Percentiles rank a stretch among this genome's conserved stretches.
phyloP scores from a whole-genome alignment of 1,140 invertebrate genomes.

The Coelopa frigida region DNA sequence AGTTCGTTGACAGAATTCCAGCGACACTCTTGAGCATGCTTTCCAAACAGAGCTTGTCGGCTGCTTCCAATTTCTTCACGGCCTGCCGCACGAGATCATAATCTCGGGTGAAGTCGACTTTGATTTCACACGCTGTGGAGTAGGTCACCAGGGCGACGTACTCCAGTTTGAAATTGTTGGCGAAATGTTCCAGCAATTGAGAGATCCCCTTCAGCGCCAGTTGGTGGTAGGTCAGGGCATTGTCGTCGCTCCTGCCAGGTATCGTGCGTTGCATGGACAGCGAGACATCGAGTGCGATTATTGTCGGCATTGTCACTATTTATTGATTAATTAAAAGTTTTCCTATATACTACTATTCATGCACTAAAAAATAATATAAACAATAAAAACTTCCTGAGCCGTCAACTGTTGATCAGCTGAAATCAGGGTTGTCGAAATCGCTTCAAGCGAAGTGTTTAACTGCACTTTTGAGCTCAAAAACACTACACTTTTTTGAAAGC shows the following conservation, averaged over 20 bases:
- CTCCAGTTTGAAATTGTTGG: slow-evolving; percentile 76
- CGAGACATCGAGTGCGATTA: slow-evolving; percentile 47
- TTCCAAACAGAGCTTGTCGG: slow-evolving; percentile 29
- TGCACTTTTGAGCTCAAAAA: too few species aligned
- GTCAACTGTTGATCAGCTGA: too few species aligned
- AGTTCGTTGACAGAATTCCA: slow-evolving; percentile 27
- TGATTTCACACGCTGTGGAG: slow-evolving; percentile 65
- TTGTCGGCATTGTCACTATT: not conserved
- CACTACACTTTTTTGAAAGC: too few species aligned
- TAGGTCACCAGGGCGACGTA: slow-evolving; percentile 84
- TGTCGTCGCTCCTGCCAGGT: slow-evolving; percentile 48
- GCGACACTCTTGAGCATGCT: slow-evolving; percentile 31
- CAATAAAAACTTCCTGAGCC: too few species aligned
- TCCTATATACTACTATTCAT: too few species aligned
- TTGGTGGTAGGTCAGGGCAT: slow-evolving; percentile 57
- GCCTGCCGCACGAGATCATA: slow-evolving; percentile 39
- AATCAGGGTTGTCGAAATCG: too few species aligned
- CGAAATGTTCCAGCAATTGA: slow-evolving; percentile 75
- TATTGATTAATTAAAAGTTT: too few species aligned
- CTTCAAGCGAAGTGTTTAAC: too few species aligned
- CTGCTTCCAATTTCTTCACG: slow-evolving; percentile 35
- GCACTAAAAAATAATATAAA: too few species aligned
- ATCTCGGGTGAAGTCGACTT: slow-evolving; percentile 41
- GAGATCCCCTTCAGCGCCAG: slow-evolving; percentile 79
- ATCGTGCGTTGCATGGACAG: slow-evolving; percentile 68